Base-by-base conservation (phyloP, 2,113 vertebrate genomes). In the Centropus unirufus region DNA sequence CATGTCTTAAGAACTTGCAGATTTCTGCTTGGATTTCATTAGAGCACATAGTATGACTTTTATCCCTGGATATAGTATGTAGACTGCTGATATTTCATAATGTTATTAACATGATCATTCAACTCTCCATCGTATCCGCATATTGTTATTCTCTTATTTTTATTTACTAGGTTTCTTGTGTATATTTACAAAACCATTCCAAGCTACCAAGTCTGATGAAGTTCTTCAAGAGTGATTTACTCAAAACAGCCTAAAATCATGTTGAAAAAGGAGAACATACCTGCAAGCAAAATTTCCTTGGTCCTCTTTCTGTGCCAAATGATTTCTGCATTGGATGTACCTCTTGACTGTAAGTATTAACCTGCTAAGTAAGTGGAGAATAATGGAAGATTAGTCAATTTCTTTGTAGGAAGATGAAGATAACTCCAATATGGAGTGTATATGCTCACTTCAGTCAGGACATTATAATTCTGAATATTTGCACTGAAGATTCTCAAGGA, bases 321-420 rank as follows among this genome's bases (percentile, higher is more conserved):
- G 72, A 94, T 98, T 97, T 92, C 96, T n/a, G 98, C 99, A 6
- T 88, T 99, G 98, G 99, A 99, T 67, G 99, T 99, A 93, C 99
- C 99, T 94, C 98, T 99, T 85, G 99, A 99, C 97, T 98, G 99
- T 99, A 98, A 99, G 99, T 98, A 97, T 96, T 96, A 93, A 83
- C 29, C 22, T 83, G 70, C 61, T 84, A 59, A 91, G 62, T 64
- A 90, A 63, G 3, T 52, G 58, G 19, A 73, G 20, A 73, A 75
- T 91, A 58, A 61, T 30, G n/a, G 58, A 80, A 83, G 51, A 23
- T 54, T 18, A 73, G 17, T 87, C 67, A 52, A 54, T 76, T 87
- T 76, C 32, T 62, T 30, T 42, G 3, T 27, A 27, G 64, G 30
- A 85, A 67, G 13, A 21, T 74, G 32, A 66, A 70, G 51, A 32